Conservation (phyloP, 2,888 invertebrate species). For the Bimastos eiseni region DNA sequence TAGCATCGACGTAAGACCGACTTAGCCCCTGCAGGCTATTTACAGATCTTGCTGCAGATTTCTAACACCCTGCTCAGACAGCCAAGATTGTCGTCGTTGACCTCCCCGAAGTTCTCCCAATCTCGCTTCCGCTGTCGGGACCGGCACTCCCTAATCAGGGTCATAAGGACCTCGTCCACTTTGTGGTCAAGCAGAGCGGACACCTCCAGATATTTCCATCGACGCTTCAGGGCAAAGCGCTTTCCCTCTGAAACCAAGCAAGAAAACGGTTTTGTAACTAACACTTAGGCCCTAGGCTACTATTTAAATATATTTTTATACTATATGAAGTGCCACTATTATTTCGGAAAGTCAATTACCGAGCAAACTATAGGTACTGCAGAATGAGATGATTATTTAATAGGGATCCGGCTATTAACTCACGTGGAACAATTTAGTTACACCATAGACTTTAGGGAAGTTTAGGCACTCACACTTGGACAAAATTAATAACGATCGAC, state of each 20-base stretch:
- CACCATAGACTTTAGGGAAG: no score
- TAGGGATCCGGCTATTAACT: no score
- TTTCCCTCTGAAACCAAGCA: constrained; percentile 34
- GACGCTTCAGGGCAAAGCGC: constrained; percentile 26
- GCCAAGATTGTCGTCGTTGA: neutral
- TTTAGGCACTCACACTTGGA: no score
- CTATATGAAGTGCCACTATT: no score
- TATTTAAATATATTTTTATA: no score
- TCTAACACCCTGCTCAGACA: constrained; percentile 9
- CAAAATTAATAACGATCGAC: no score
- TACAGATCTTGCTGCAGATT: constrained; percentile 17
- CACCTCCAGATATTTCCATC: constrained; percentile 34
- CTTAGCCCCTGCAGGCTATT: neutral
- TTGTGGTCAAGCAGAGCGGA: constrained; percentile 40
- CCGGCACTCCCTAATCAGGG: constrained; percentile 31
- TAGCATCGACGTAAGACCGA: neutral
- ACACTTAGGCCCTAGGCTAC: no score
- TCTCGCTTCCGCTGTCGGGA: neutral
- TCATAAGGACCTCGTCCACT: constrained; percentile 35
- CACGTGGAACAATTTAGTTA: no score
- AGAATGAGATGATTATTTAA: no score
- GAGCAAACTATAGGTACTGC: no score
- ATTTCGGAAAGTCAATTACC: no score
- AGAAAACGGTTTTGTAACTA: neutral
- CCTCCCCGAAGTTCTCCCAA: neutral